Evolutionary conservation across 2,113 vertebrate genomes (phyloP), one percentile per base, ranked within the genome.

Genomic region (Amblyopsis rosae): DNA sequence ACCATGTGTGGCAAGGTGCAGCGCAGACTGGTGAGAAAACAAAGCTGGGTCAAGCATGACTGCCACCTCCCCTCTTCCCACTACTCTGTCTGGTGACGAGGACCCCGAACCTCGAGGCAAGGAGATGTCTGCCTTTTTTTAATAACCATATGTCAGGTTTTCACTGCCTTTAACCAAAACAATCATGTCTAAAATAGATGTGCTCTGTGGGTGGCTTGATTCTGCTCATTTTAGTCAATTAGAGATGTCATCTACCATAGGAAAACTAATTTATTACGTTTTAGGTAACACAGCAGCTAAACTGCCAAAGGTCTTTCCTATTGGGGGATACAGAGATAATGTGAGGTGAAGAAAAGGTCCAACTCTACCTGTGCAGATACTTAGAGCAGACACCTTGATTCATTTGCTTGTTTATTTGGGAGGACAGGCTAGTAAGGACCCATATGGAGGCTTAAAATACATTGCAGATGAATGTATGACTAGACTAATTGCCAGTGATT

Each of bases 1-100:
- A 82, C 82, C 84, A 86, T 85, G 81, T 89, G 88, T 85, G 89
- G 91, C 81, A 86, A 79, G 50, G 32, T 75, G 53, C 73, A 90
- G 84, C 72, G 41, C 65, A 82, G 83, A 80, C 76, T 76, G 76
- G 76, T 83, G 79, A 47, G 79, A 80, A 88, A 90, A 90, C 81
- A 88, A 76, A 83, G 85, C 54, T 60, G 57, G 73, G 79, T 79
- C 83, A 82, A 74, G 84, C 76, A 56, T 81, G 87, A 82, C 81
- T 79, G 78, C 75, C 66, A 59, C 57, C 76, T 73, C 68, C 64
- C 70, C 77, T 78, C 82, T 70, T 82, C 68, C 75, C 46, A 55
- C 63, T 45, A 75, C 56, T 15, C 33, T 59, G 56, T 61, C 15
- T 15, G 73, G 59, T 65, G 51, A 59, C 71, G 46, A 13, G 9